Evolutionary conservation across 2,888 invertebrate species (phyloP), one percentile per base, ranked within the genome.

Genomic region (Ormyrus nitidulus): DNA sequence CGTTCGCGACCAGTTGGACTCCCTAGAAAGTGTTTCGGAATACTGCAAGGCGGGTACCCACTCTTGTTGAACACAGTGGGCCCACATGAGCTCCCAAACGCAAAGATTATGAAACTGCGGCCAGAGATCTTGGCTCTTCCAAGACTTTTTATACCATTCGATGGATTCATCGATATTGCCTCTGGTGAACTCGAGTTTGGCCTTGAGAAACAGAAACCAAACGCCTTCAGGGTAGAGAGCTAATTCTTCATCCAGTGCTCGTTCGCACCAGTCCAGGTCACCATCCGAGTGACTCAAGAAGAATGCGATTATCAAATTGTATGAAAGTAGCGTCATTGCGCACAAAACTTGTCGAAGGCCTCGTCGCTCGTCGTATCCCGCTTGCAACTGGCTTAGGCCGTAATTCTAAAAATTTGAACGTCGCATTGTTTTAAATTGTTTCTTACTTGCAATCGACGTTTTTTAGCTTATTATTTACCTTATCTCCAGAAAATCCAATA

Each of bases 11-110:
- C 99, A 99, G 73, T 95, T 94, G 87, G 97, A 98, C 84, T 96
- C 94, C 74, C 94, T 93, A 2, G 95, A 92, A 70, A 98, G 92
- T 75, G 92, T 92, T 70, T 93, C 93, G 0, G 97, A 95, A 89
- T 94, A 97, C 34, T 91, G 90, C 56, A 95, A 92, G 0, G 97
- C 96, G 84, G 95, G 92, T 70, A 93, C 92, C 97, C 96, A 99
- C 83, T 96, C 94, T 86, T 94, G 92, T 86, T 93, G 92, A 62
- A 94, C 90, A 84, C 95, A 94, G 87, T 96, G 94, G 1, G 96
- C 94, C 97, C 97, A 98, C 92, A 97, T 94, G 54, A 98, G 92
- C 89, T 98, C 98, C 98, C 98, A 99, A 89, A 94, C 97, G 90
- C 98, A 97, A 5, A 98, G 91, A 88, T 98, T 97, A 88, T 97